Evolutionary conservation across 2,113 vertebrate species (phyloP).

Genomic region (Albula glossodonta): DNA sequence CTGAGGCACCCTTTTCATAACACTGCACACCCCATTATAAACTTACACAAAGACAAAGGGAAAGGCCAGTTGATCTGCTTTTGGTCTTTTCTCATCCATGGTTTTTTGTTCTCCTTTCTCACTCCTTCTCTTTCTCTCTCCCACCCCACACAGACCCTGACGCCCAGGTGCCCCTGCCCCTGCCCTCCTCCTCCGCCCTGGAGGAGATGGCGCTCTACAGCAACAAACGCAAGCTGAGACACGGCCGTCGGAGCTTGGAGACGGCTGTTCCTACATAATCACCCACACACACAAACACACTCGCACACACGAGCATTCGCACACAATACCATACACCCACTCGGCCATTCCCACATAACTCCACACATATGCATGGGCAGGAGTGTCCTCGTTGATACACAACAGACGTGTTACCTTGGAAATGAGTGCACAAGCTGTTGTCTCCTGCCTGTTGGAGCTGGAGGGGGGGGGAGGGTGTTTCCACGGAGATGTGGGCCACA

Average conservation of each 20-base stretch:
- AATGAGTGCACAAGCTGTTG: not conserved
- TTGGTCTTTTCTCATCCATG: not conserved
- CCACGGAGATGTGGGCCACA: not conserved
- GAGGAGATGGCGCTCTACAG: conserved; percentile 89
- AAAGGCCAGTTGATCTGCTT: not conserved
- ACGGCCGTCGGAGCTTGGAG: conserved; percentile 81
- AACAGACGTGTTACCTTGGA: not conserved
- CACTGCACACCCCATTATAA: not conserved
- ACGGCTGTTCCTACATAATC: conserved; percentile 81
- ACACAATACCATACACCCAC: conserved; percentile 36
- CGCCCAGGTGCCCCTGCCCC: conserved; percentile 52
- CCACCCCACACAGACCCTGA: conserved; percentile 52
- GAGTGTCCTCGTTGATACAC: not conserved
- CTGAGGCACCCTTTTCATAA: not conserved
- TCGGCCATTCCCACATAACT: conserved; percentile 33
- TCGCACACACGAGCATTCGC: conserved; percentile 25
- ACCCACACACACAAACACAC: not conserved
- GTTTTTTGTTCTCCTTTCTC: not conserved
- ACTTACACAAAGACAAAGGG: not conserved
- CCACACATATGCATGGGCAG: not conserved
- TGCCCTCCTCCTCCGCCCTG: conserved; percentile 71
- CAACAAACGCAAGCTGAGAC: conserved; percentile 82
- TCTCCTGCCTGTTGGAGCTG: not conserved
- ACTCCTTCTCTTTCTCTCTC: not conserved
- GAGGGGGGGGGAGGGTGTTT: not conserved